Percentiles rank a stretch among this genome's conserved stretches.
Evolutionary conservation across 2,113 vertebrate genomes (phyloP).

Genomic region (Orycteropus afer): DNA sequence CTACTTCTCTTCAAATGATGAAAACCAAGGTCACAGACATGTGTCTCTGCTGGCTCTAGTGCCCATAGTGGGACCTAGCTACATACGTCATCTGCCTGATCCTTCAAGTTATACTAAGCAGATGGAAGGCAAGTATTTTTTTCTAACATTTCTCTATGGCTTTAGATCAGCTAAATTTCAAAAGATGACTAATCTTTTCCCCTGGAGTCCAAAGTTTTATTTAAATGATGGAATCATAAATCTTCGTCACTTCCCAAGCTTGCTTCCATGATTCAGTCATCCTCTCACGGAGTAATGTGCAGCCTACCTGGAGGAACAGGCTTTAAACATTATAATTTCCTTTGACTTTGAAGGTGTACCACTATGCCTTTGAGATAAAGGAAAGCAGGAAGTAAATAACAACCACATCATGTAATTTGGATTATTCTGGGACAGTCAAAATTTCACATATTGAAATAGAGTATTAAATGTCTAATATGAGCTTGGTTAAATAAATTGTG

Average conservation of each 20-base stretch:
- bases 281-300: not conserved
- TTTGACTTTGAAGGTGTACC: not conserved
- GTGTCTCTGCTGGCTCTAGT: not conserved
- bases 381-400: slow-evolving; percentile 23
- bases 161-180: not conserved
- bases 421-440: not conserved
- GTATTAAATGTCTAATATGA: not conserved
- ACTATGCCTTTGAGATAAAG: slow-evolving; percentile 7
- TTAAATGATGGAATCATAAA: not conserved
- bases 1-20: not conserved
- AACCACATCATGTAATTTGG: not conserved
- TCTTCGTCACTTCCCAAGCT: not conserved
- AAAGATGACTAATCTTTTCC: not conserved
- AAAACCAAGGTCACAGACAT: not conserved
- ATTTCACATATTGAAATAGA: not conserved
- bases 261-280: not conserved
- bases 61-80: not conserved
- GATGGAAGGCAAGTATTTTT: not conserved
- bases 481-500: slow-evolving; percentile 30
- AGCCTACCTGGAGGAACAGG: not conserved
- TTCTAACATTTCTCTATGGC: not conserved
- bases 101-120: not conserved
- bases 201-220: not conserved
- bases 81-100: not conserved
- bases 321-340: slow-evolving; percentile 3